phyloP scores from a whole-genome alignment of 1,140 invertebrate species.

The Lepidostoma basale region DNA sequence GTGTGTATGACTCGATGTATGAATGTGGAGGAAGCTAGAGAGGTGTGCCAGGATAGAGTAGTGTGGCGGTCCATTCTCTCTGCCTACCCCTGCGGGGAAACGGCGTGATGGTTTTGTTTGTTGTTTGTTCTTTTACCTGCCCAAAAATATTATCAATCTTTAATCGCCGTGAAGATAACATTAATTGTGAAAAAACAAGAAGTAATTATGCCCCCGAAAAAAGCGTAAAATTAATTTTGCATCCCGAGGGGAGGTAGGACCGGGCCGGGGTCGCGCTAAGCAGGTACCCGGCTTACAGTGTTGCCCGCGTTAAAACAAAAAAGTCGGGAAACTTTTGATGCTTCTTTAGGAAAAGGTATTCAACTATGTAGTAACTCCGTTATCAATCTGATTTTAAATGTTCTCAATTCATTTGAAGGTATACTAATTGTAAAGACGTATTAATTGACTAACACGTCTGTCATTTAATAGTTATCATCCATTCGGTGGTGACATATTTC shows the following conservation, averaged over 20 bases:
- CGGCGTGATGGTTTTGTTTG: too few relatives aligned
- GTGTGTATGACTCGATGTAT: too few relatives aligned
- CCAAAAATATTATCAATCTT: too few relatives aligned
- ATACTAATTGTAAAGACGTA: too few relatives aligned
- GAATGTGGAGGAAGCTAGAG: too few relatives aligned
- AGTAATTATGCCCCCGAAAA: constrained; percentile 16
- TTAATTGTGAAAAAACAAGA: background rate
- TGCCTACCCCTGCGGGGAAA: too few relatives aligned
- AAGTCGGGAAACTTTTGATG: constrained; percentile 15
- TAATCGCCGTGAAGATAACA: constrained; percentile 13
- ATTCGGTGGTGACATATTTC: too few relatives aligned
- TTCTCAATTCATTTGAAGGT: background rate
- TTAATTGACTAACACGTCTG: too few relatives aligned
- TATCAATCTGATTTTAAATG: background rate
- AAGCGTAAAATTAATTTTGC: constrained; percentile 6
- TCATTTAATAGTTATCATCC: too few relatives aligned
- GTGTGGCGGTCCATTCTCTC: too few relatives aligned
- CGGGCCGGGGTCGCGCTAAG: background rate
- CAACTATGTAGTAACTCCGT: background rate
- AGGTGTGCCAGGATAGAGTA: too few relatives aligned
- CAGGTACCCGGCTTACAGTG: background rate
- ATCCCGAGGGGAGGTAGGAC: background rate
- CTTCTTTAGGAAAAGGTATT: constrained; percentile 22
- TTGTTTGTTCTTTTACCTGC: too few relatives aligned
- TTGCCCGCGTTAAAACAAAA: constrained; percentile 8